Conservation (phyloP, 2,888 invertebrate genomes). For the Acheta domesticus region DNA sequence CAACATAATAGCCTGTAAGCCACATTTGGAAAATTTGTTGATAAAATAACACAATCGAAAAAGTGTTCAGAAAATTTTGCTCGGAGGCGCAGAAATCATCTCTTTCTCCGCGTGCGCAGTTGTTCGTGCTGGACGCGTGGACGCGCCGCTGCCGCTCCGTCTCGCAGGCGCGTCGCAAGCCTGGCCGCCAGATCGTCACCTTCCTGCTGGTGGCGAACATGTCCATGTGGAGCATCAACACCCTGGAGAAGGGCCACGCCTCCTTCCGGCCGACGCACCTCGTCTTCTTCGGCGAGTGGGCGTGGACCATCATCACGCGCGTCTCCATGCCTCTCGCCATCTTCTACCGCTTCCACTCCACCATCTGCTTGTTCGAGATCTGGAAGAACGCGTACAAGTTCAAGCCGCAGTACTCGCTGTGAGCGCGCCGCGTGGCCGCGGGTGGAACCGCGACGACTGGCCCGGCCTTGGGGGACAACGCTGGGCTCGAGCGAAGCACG, state of each 20-base stretch:
- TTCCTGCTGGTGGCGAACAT: constrained; percentile 78
- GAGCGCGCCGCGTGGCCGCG: background rate
- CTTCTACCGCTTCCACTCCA: constrained; percentile 50
- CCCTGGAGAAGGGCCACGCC: constrained; percentile 45
- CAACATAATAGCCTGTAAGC: too few relatives aligned
- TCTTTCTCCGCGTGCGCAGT: background rate
- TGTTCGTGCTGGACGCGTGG: constrained; percentile 56
- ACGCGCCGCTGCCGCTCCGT: constrained; percentile 66
- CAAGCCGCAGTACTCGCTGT: background rate
- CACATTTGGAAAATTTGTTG: too few relatives aligned
- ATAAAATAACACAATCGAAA: too few relatives aligned
- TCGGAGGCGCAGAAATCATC: too few relatives aligned
- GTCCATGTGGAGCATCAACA: constrained; percentile 76
- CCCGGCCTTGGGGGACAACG: too few relatives aligned
- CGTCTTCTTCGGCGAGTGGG: constrained; percentile 48
- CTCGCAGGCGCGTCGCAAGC: constrained; percentile 69
- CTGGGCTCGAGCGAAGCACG: too few relatives aligned
- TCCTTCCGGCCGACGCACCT: constrained; percentile 49
- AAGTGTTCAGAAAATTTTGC: too few relatives aligned
- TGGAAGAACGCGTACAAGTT: constrained; percentile 51
- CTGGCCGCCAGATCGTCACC: constrained; percentile 80
- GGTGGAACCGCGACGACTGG: too few relatives aligned
- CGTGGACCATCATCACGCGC: constrained; percentile 50
- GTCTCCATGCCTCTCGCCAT: constrained; percentile 50
- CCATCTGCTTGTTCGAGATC: constrained; percentile 50